Conservation (phyloP, 2,888 invertebrate genomes). For the Drosophila emarginata region DNA sequence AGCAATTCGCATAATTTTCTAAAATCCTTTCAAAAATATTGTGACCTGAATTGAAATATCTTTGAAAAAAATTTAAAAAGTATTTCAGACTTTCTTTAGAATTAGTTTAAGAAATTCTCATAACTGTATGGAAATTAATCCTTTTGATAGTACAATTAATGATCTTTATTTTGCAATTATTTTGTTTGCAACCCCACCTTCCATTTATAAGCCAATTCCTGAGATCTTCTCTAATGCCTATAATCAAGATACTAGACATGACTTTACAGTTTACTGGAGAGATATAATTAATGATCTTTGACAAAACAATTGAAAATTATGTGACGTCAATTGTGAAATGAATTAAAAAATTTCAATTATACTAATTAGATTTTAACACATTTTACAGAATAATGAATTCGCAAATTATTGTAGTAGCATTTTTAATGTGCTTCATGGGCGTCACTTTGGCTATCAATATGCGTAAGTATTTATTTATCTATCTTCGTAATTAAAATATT, state of each 20-base stretch:
- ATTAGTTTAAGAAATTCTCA: too few relatives aligned
- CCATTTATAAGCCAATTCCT: not conserved
- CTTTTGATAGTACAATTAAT: too few relatives aligned
- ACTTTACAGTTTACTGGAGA: not conserved
- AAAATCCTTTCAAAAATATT: too few relatives aligned
- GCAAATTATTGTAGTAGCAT: conserved; percentile 34
- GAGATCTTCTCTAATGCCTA: not conserved
- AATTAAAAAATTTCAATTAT: not conserved
- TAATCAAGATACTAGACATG: not conserved
- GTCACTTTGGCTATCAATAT: conserved; percentile 52
- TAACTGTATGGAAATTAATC: too few relatives aligned
- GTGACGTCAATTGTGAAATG: conserved; percentile 30
- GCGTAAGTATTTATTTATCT: conserved; percentile 62
- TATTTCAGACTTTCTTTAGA: too few relatives aligned
- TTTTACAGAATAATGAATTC: conserved; percentile 52
- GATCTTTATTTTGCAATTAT: not conserved
- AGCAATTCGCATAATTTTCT: too few relatives aligned
- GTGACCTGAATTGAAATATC: too few relatives aligned
- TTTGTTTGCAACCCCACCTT: not conserved
- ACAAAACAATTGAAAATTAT: conserved; percentile 15
- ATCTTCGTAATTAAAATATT: not conserved
- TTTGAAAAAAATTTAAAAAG: too few relatives aligned
- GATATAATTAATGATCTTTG: conserved; percentile 14
- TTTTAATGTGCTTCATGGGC: conserved; percentile 52
- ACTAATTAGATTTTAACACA: not conserved